Evolutionary conservation across 2,797 vertebrate genomes (phyloP).

Genomic region (Pseudochaenichthys georgianus): DNA sequence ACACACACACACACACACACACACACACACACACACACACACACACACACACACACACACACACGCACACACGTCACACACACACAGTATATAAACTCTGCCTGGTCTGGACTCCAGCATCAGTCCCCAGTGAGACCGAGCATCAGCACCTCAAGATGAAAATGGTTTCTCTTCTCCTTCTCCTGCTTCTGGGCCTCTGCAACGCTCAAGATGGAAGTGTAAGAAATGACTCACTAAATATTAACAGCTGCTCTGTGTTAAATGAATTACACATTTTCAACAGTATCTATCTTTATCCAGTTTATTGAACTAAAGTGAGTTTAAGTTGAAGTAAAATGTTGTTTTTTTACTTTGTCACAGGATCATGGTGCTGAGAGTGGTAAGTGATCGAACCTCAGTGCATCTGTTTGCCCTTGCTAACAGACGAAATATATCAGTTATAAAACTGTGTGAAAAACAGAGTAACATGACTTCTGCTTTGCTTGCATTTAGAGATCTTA

Average conservation of each 20-base stretch:
- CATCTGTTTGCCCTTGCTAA: not conserved
- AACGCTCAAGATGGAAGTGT: constrained; percentile 31
- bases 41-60: constrained; percentile 9
- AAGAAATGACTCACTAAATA: constrained; percentile 25
- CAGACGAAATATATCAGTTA: not conserved
- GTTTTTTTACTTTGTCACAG: constrained; percentile 25
- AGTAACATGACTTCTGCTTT: constrained; percentile 8
- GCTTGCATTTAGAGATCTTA: constrained; percentile 29
- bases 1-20: too few species aligned
- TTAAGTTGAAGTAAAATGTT: not conserved
- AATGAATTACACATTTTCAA: not conserved
- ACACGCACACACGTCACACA: too few species aligned
- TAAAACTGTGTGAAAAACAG: constrained; percentile 4
- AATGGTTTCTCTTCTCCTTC: constrained; percentile 53
- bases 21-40: constrained; percentile 38
- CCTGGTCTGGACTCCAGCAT: constrained; percentile 20
- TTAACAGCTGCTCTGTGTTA: fast-evolving
- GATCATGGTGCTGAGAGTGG: constrained; percentile 11
- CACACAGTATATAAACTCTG: constrained; percentile 53
- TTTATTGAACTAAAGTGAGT: not conserved
- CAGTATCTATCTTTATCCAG: not conserved
- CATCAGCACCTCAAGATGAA: constrained; percentile 2
- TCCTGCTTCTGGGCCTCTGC: constrained; percentile 59
- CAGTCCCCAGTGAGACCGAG: not conserved
- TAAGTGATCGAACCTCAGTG: constrained; percentile 21